Conservation (phyloP, 2,888 invertebrate genomes). For the Hyposoter dolosus region DNA sequence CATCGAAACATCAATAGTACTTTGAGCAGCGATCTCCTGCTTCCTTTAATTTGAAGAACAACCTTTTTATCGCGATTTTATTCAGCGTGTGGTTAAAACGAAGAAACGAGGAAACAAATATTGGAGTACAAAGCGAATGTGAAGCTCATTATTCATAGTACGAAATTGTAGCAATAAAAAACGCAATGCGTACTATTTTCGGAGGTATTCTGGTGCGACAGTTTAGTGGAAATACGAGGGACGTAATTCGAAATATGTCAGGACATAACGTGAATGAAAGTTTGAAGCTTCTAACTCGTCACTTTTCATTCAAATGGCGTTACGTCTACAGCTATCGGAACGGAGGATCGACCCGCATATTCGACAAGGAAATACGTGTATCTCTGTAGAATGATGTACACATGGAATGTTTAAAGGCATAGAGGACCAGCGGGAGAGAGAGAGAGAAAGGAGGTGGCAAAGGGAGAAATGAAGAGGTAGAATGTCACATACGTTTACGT, state of each 20-base stretch:
- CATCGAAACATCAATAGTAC: constrained; percentile 48
- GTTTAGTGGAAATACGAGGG: background rate
- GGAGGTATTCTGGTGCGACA: background rate
- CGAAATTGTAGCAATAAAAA: background rate
- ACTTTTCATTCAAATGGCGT: constrained; percentile 6
- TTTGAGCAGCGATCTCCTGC: constrained; percentile 13
- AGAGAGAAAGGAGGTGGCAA: background rate
- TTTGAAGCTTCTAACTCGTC: constrained; percentile 22
- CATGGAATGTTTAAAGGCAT: background rate
- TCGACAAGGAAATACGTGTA: constrained; percentile 23
- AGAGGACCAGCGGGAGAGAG: constrained; percentile 2
- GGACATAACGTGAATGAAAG: constrained; percentile 6
- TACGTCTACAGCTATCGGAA: constrained; percentile 13
- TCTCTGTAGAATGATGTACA: background rate
- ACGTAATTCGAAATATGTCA: background rate
- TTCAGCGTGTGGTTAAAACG: background rate
- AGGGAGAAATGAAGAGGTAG: background rate
- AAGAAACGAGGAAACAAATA: background rate
- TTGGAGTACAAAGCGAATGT: background rate
- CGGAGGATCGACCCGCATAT: constrained; percentile 24
- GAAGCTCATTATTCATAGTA: background rate
- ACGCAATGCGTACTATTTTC: background rate
- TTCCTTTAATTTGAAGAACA: background rate
- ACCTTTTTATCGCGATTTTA: background rate
- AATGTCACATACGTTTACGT: constrained; percentile 33